These are phyloP conservation scores for Margarornis squamiger DNA, from an alignment of 2,797 vertebrate genomes.

Conservation along the genomic window DNA sequence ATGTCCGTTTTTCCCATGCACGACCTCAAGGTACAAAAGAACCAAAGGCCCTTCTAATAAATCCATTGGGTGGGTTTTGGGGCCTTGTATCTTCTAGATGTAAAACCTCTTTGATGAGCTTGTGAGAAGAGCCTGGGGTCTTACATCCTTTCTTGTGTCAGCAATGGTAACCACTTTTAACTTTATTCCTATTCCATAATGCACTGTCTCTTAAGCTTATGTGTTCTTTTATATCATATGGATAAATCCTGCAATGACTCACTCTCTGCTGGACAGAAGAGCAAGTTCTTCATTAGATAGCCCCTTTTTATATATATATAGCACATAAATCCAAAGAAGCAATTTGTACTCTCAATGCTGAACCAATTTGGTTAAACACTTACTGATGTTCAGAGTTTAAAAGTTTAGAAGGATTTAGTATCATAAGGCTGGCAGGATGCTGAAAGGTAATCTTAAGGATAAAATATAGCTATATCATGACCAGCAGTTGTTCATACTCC, in stretches of 20 bases:
- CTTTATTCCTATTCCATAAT: not conserved
- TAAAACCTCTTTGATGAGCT: not conserved
- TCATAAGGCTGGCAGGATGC: not conserved
- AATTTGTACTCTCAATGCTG: not conserved
- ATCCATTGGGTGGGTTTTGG: not conserved
- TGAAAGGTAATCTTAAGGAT: not conserved
- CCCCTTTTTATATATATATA: not conserved
- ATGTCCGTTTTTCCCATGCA: not conserved
- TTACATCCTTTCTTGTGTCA: not conserved
- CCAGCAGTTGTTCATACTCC: not conserved
- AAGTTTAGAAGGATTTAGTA: not conserved
- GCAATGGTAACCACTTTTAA: not conserved
- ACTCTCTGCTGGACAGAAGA: not conserved
- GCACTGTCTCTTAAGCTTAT: not conserved
- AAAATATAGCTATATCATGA: not conserved
- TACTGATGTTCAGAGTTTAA: not conserved
- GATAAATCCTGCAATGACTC: not conserved
- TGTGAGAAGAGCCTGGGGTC: not conserved
- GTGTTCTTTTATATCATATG: not conserved
- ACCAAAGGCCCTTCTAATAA: not conserved
- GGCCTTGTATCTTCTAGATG: not conserved
- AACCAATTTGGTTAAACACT: not conserved
- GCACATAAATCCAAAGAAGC: not conserved
- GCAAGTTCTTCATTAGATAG: not conserved
- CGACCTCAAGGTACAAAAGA: not conserved